These are phyloP conservation scores for Crotalus viridis DNA, from an alignment of 2,113 vertebrate genomes.

Conservation along the genomic window DNA sequence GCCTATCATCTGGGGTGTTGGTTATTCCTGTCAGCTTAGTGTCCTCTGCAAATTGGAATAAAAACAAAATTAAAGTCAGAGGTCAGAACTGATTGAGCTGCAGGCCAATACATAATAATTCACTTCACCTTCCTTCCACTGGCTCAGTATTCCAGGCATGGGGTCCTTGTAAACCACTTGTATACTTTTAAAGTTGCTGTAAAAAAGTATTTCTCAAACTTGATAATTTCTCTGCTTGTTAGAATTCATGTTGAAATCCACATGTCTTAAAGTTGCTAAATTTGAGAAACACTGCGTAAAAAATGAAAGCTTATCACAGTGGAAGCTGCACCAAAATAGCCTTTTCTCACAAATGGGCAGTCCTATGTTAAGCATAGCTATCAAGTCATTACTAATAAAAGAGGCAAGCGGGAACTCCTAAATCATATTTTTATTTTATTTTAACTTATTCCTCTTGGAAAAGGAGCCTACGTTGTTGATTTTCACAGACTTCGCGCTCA, in stretches of 20 bases:
- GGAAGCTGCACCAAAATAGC: background rate
- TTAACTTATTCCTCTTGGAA: background rate
- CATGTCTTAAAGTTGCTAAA: background rate
- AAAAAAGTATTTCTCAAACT: background rate
- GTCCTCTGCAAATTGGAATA: background rate
- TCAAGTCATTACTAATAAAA: background rate
- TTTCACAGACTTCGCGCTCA: background rate
- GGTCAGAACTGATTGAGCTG: background rate
- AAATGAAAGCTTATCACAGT: background rate
- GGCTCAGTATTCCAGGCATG: background rate
- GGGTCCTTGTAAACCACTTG: background rate
- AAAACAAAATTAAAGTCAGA: background rate
- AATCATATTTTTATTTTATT: background rate
- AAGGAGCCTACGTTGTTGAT: background rate
- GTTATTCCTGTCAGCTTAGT: background rate
- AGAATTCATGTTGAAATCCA: background rate
- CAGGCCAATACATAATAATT: background rate
- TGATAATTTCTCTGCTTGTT: background rate
- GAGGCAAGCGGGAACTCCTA: background rate
- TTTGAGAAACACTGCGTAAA: background rate
- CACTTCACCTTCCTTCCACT: background rate
- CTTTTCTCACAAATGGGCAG: background rate
- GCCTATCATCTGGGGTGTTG: background rate
- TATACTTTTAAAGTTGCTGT: background rate
- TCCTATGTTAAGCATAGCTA: background rate